A percentile compares a stretch with the other conserved stretches of the same genome.
Conservation (phyloP, 2,113 vertebrate genomes). For the Ptilonorhynchus violaceus region DNA sequence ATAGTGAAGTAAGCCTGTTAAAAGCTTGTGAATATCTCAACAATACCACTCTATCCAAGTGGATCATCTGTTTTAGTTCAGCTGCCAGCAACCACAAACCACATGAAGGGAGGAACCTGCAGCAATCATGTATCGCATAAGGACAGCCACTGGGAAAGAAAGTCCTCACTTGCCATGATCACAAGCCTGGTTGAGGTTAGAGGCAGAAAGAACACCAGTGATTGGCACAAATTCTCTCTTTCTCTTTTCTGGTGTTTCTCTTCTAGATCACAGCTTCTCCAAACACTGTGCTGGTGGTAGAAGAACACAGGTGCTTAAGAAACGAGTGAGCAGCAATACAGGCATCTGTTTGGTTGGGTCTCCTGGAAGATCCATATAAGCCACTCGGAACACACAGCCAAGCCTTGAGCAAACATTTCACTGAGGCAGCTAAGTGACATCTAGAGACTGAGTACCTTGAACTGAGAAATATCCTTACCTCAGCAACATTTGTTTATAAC, state of each 20-base stretch:
- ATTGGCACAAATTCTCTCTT: not conserved
- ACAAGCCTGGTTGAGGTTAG: not conserved
- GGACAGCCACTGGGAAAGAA: not conserved
- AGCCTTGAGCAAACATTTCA: constrained; percentile 53
- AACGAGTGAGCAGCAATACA: not conserved
- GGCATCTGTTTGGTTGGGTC: constrained; percentile 26
- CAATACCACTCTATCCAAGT: not conserved
- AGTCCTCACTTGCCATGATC: not conserved
- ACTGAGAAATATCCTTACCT: constrained; percentile 62
- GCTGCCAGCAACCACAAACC: not conserved
- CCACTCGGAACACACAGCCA: not conserved
- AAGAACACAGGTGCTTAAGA: not conserved
- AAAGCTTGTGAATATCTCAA: not conserved
- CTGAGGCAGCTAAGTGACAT: constrained; percentile 35
- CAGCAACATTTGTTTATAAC: constrained; percentile 70
- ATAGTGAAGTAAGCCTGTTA: not conserved
- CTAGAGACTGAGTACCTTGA: constrained; percentile 32
- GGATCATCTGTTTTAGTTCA: not conserved
- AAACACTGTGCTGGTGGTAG: not conserved
- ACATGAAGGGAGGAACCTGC: not conserved
- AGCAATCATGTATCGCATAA: not conserved
- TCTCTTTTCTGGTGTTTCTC: not conserved
- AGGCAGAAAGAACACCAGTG: not conserved
- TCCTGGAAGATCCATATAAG: constrained; percentile 22
- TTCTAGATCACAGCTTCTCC: not conserved